These are phyloP conservation scores for Lordiphosa andalusiaca DNA, from an alignment of 2,888 invertebrate species.

Conservation along the genomic window DNA sequence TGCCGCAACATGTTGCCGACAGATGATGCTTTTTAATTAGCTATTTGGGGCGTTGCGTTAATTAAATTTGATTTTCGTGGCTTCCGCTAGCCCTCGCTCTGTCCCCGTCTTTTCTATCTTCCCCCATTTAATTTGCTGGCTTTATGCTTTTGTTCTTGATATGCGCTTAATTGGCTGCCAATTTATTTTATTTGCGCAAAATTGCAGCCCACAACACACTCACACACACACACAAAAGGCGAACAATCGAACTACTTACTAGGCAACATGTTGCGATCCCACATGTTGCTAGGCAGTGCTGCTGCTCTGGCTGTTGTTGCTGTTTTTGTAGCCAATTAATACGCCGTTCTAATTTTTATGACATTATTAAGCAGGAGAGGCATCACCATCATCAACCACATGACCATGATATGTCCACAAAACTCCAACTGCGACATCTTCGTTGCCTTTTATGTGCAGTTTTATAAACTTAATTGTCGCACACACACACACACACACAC, in stretches of 20 bases:
- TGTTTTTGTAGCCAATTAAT: conserved; percentile 62
- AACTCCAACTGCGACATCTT: conserved; percentile 56
- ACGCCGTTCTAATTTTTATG: conserved; percentile 75
- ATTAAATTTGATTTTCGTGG: conserved; percentile 60
- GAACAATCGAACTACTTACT: conserved; percentile 13
- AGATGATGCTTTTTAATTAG: conserved; percentile 37
- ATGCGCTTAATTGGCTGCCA: conserved; percentile 73
- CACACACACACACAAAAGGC: conserved; percentile 11
- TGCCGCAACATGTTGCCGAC: conserved; percentile 16
- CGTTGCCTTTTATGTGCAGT: conserved; percentile 66
- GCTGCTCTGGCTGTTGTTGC: conserved; percentile 7
- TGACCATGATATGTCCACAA: conserved; percentile 43
- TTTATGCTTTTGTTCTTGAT: conserved; percentile 70
- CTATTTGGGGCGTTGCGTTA: conserved; percentile 38
- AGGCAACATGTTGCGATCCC: conserved; percentile 73
- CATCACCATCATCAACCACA: conserved; percentile 31
- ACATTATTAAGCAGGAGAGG: conserved; percentile 66
- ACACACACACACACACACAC: conserved; percentile 5
- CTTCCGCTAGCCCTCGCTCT: conserved; percentile 41
- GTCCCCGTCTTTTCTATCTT: conserved; percentile 19
- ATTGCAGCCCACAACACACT: conserved; percentile 53
- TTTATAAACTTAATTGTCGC: conserved; percentile 72
- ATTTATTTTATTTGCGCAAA: conserved; percentile 73
- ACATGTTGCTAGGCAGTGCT: conserved; percentile 51
- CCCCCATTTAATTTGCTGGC: conserved; percentile 66